Conservation (phyloP, 2,113 vertebrate species). For the Felis chaus region DNA sequence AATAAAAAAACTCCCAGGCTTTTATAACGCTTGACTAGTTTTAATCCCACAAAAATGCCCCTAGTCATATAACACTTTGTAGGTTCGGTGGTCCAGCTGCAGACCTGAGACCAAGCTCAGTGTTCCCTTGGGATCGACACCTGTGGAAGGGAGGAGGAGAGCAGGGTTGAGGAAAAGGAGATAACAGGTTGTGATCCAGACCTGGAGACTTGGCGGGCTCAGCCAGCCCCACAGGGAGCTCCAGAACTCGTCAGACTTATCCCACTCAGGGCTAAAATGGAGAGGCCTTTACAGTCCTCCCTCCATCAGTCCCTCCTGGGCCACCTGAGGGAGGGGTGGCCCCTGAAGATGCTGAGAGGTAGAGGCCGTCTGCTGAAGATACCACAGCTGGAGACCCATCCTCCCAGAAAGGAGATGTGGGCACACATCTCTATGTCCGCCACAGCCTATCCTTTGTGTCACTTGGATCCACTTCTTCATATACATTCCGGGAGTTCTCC, state of each 20-base stretch:
- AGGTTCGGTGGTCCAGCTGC: background rate
- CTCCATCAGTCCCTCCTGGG: background rate
- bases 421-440: background rate
- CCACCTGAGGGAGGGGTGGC: background rate
- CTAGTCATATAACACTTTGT: background rate
- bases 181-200: background rate
- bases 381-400: background rate
- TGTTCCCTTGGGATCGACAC: background rate
- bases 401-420: background rate
- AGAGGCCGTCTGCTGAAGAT: background rate
- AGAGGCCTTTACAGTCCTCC: background rate
- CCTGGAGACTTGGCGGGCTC: background rate
- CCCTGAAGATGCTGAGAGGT: background rate
- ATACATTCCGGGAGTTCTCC: background rate
- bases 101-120: background rate
- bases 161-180: background rate
- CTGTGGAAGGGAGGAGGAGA: background rate
- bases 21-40: background rate
- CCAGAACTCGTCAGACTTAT: background rate
- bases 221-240: background rate
- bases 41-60: slow-evolving; percentile 8
- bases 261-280: background rate
- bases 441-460: background rate
- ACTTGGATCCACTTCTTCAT: background rate
- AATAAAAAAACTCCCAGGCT: background rate